phyloP scores from a whole-genome alignment of 2,113 vertebrate species.

The Petaurus breviceps region DNA sequence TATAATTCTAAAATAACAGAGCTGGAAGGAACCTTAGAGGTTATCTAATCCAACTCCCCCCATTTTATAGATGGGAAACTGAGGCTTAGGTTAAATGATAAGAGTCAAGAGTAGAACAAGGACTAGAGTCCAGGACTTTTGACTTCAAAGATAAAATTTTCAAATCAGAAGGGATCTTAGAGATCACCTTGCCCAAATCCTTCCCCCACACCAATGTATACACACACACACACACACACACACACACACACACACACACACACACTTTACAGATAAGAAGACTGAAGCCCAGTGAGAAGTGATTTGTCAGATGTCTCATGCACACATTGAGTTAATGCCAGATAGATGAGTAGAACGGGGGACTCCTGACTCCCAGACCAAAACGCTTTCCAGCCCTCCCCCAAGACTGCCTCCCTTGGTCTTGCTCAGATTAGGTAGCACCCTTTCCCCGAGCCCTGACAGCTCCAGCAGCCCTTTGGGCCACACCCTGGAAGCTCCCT shows the following conservation, averaged over 20 bases:
- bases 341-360: neutral
- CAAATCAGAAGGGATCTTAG: neutral
- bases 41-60: neutral
- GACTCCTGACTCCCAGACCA: neutral
- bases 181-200: neutral
- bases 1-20: neutral
- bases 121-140: neutral
- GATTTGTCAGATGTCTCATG: neutral
- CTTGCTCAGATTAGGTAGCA: neutral
- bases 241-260: neutral
- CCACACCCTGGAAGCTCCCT: slow-evolving; percentile 22
- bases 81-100: neutral
- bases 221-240: too few relatives aligned
- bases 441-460: slow-evolving; percentile 33
- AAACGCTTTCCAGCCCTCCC: slow-evolving; percentile 19
- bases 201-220: neutral
- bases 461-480: neutral
- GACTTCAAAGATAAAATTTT: neutral
- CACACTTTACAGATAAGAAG: slow-evolving; percentile 21
- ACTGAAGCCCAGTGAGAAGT: neutral
- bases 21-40: neutral
- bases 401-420: neutral
- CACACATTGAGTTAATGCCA: neutral
- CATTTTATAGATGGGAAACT: slow-evolving; percentile 20
- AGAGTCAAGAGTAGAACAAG: neutral